phyloP scores from a whole-genome alignment of 1,140 invertebrate species.

The Chymomyza costata region DNA sequence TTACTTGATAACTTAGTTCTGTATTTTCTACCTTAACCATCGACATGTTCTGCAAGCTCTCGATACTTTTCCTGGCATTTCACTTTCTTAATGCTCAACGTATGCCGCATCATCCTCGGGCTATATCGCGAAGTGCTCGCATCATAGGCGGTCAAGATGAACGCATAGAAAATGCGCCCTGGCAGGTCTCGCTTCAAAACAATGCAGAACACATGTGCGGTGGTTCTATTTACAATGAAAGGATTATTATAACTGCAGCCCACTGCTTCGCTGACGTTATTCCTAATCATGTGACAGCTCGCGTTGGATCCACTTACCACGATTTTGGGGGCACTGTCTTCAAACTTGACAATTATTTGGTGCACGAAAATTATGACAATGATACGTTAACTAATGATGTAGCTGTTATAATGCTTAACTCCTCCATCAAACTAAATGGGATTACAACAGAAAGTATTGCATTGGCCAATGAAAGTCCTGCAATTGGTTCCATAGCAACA shows the following conservation, averaged over 20 bases:
- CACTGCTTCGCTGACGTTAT: neutral
- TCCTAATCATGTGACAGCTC: neutral
- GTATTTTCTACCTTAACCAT: too few relatives aligned
- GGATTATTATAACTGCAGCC: slow-evolving; percentile 3
- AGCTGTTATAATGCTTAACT: neutral
- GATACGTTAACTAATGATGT: slow-evolving; percentile 5
- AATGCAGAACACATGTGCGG: neutral
- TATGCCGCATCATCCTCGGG: too few relatives aligned
- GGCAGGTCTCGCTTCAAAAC: slow-evolving; percentile 3
- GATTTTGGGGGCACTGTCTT: neutral
- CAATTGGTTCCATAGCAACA: neutral
- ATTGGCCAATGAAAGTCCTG: neutral
- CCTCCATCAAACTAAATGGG: neutral
- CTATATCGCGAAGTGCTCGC: too few relatives aligned
- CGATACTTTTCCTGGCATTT: too few relatives aligned
- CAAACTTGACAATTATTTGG: neutral
- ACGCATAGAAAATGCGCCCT: neutral
- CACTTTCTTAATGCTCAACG: too few relatives aligned
- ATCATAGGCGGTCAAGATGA: neutral
- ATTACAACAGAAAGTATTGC: neutral
- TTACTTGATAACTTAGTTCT: too few relatives aligned
- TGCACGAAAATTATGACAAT: neutral
- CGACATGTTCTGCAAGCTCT: too few relatives aligned
- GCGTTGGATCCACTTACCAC: neutral
- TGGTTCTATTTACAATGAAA: neutral